Evolutionary conservation across 2,113 vertebrate genomes (phyloP), one percentile per base, ranked within the genome.

Genomic region (Actinemys pallida): DNA sequence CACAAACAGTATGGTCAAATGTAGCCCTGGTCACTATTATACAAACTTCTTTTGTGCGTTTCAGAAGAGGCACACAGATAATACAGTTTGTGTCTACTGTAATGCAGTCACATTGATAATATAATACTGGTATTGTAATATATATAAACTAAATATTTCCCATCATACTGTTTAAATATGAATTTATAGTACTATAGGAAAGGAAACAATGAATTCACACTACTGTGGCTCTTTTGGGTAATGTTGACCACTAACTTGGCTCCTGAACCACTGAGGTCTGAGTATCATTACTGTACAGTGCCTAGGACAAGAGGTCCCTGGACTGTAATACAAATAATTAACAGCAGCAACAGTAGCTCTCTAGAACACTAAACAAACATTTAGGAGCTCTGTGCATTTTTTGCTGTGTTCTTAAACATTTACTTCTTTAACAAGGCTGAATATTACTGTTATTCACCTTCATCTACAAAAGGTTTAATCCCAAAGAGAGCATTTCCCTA

Each of bases 401-500:
- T 56, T 80, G 49, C 54, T 31, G 39, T 86, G 79, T 50, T 84
- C 22, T 42, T 84, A 84, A 87, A 88, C 72, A 65, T 84, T 80
- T 57, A 88, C 69, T 92, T 29, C 49, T 88, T 88, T 92, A 69
- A 84, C 78, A 87, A 88, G 69, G 69, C 45, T 90, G 57, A 84
- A 31, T 59, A 76, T 83, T 75, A 62, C 52, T 87, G 47, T 52
- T n/a, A n/a, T 72, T 22, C 69, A 57, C 25, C 81, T 47, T 69
- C 19, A 24, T 47, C 29, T 53, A 88, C 20, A 56, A 2, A 27
- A 79, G 78, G 75, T 53, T 89, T 53, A 59, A 89, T 85, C 84
- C 54, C 39, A 31, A 84, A 47, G 56, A 11, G 10, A 82, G 49
- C 79, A 31, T 81, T 89, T 90, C 56, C 83, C 81, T 76, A 53